These are phyloP conservation scores for Lycia hirtaria DNA, from an alignment of 2,888 invertebrate genomes.

Conservation along the genomic window DNA sequence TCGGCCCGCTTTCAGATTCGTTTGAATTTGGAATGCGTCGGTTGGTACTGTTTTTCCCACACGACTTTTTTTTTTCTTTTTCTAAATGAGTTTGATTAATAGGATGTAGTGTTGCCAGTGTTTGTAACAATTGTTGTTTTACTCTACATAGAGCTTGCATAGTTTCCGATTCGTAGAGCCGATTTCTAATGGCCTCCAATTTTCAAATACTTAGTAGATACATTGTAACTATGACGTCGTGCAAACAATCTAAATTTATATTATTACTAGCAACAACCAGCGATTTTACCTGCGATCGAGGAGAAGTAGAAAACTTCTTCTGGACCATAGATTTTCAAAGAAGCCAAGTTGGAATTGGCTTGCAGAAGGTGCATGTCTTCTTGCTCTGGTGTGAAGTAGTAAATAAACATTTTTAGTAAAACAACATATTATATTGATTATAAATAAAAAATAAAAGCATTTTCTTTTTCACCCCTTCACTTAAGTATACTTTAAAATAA, in stretches of 20 bases:
- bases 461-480: background rate
- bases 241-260: too few relatives aligned
- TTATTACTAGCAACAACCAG: too few relatives aligned
- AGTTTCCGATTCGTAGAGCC: slow-evolving; percentile 1
- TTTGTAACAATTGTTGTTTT: slow-evolving; percentile 63
- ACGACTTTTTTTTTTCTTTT: slow-evolving; percentile 78
- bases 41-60: slow-evolving; percentile 79
- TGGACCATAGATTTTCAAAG: too few relatives aligned
- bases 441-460: too few relatives aligned
- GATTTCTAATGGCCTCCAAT: slow-evolving; percentile 50
- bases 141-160: slow-evolving; percentile 36
- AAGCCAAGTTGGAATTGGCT: too few relatives aligned
- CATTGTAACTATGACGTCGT: too few relatives aligned
- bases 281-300: too few relatives aligned
- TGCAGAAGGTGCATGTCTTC: too few relatives aligned
- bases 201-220: slow-evolving; percentile 41
- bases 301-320: too few relatives aligned
- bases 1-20: slow-evolving; percentile 82
- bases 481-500: background rate
- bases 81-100: slow-evolving; percentile 83
- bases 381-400: too few relatives aligned
- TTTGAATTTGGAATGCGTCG: slow-evolving; percentile 84
- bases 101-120: slow-evolving; percentile 62
- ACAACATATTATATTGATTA: too few relatives aligned
- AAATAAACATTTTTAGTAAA: too few relatives aligned